A percentile compares a stretch with the other conserved stretches of the same genome.
Conservation (phyloP, 2,113 vertebrate genomes). For the Gymnorhina tibicen region DNA sequence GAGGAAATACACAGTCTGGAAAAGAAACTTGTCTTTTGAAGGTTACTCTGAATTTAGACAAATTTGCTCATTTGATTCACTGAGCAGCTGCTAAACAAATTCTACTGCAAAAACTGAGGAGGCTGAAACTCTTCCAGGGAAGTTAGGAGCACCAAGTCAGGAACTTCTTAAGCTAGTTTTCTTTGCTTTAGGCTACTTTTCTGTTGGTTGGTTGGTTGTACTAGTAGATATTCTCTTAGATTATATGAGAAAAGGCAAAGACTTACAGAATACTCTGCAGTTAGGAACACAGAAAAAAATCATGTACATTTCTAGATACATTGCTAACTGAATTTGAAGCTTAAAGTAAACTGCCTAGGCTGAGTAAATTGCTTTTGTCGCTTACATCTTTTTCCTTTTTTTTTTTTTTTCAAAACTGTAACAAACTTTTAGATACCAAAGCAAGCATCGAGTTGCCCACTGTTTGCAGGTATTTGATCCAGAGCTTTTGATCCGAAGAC, state of each 20-base stretch:
- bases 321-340: not conserved
- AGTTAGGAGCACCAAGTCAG: not conserved
- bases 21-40: not conserved
- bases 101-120: not conserved
- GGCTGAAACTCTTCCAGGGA: not conserved
- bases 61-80: not conserved
- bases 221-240: not conserved
- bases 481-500: not conserved
- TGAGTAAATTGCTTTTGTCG: not conserved
- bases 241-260: not conserved
- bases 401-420: accelerated
- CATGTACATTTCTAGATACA: not conserved
- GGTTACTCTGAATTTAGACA: not conserved
- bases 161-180: not conserved
- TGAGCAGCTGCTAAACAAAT: not conserved
- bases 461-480: not conserved
- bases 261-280: not conserved
- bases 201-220: not conserved
- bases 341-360: not conserved
- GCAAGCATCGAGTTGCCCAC: accelerated
- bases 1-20: not conserved
- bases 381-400: accelerated
- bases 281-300: not conserved
- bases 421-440: not conserved
- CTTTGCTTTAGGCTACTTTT: not conserved